phyloP scores from a whole-genome alignment of 1,140 invertebrate genomes.

The Drosophila miranda region DNA sequence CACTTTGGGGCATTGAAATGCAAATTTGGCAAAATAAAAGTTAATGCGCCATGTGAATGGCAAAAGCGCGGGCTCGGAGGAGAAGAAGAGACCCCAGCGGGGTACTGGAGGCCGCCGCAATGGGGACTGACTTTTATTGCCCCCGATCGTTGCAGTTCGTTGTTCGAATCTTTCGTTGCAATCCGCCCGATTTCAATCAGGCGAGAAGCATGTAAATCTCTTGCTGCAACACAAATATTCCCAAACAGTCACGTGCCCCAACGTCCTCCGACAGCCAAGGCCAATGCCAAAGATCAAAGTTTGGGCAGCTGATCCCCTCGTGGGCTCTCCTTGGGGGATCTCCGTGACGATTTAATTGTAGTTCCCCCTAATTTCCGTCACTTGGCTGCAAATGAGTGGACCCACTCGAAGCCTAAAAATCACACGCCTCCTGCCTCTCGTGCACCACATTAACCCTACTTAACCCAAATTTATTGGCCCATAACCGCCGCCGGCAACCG shows the following conservation, averaged over 20 bases:
- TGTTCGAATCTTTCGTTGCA: constrained; percentile 61
- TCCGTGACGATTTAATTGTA: constrained; percentile 24
- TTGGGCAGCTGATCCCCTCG: constrained; percentile 23
- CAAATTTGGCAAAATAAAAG: constrained; percentile 79
- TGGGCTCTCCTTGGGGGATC: constrained; percentile 6
- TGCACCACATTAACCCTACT: constrained; percentile 62
- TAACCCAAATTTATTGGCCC: constrained; percentile 48
- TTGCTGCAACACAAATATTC: constrained; percentile 6
- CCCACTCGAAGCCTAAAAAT: neutral
- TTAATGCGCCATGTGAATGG: constrained; percentile 80
- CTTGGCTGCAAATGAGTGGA: neutral
- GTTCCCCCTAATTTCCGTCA: neutral
- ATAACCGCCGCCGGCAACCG: constrained; percentile 25
- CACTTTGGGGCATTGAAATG: constrained; percentile 78
- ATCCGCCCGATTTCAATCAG: constrained; percentile 45
- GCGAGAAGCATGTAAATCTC: neutral
- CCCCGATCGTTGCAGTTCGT: constrained; percentile 40
- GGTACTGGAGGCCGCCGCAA: constrained; percentile 26
- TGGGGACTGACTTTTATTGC: constrained; percentile 72
- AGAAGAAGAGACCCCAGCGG: constrained; percentile 12
- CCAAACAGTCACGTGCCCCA: constrained; percentile 47
- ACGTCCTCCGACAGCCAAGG: constrained; percentile 25
- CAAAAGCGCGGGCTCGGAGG: constrained; percentile 26
- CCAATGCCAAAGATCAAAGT: constrained; percentile 67
- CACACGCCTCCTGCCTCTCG: neutral